Conservation (phyloP, 1,140 invertebrate species). For the Ceratina australensis region DNA sequence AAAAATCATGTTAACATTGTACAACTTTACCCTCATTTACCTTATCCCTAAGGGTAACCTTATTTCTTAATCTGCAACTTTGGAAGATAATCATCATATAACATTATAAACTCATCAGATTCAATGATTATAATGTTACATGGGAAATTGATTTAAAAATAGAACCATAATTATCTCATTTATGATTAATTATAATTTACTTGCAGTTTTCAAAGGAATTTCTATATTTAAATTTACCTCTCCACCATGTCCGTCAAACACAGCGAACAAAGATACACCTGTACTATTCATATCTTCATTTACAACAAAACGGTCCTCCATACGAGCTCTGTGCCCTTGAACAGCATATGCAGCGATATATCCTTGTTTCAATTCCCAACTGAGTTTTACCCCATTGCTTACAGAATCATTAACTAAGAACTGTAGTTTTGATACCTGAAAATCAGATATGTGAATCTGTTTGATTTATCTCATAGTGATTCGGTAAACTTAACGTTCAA, state of each 20-base stretch:
- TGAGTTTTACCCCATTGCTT: slow-evolving; percentile 81
- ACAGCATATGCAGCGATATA: slow-evolving; percentile 92
- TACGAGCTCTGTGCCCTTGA: slow-evolving; percentile 91
- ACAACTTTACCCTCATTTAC: slow-evolving; percentile 28
- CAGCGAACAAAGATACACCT: slow-evolving; percentile 90
- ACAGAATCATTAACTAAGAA: slow-evolving; percentile 73
- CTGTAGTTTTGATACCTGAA: slow-evolving; percentile 74
- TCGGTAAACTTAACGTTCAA: neutral
- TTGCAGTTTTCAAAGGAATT: neutral
- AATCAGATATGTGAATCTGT: neutral
- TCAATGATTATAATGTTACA: neutral
- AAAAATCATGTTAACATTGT: slow-evolving; percentile 5
- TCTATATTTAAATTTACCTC: slow-evolving; percentile 81
- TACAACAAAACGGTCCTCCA: slow-evolving; percentile 93
- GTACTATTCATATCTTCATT: slow-evolving; percentile 80
- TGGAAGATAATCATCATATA: slow-evolving; percentile 25
- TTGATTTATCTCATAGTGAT: no score
- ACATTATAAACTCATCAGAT: slow-evolving; percentile 12
- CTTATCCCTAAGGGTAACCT: slow-evolving; percentile 13
- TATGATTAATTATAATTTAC: neutral
- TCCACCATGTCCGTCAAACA: slow-evolving; percentile 97
- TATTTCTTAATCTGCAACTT: slow-evolving; percentile 37
- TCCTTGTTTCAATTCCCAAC: slow-evolving; percentile 88
- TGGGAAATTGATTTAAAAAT: neutral
- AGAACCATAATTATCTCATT: neutral